These are phyloP conservation scores for Hyperoodon ampullatus DNA, from an alignment of 2,113 vertebrate species.

Conservation along the genomic window DNA sequence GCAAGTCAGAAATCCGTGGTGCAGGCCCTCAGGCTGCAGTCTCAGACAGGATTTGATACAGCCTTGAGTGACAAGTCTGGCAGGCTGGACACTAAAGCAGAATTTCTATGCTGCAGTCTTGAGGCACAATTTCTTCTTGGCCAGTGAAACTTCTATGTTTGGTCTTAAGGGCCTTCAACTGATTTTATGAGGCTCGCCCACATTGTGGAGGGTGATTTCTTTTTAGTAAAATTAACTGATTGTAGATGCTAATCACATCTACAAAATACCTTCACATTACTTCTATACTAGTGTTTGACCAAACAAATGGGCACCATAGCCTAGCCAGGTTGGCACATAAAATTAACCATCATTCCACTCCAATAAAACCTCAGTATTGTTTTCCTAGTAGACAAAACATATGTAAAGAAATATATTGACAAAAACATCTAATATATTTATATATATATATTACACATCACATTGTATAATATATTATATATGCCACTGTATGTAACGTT, in stretches of 20 bases:
- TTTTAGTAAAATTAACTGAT: background rate
- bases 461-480: background rate
- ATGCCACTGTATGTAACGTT: background rate
- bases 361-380: background rate
- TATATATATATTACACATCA: background rate
- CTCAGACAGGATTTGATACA: background rate
- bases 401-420: background rate
- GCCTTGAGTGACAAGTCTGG: background rate
- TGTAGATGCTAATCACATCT: background rate
- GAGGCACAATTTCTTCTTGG: background rate
- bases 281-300: background rate
- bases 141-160: background rate
- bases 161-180: background rate
- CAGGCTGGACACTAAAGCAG: background rate
- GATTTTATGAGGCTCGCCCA: background rate
- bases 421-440: background rate
- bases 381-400: background rate
- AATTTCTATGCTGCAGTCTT: background rate
- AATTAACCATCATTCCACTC: background rate
- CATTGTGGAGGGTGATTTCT: background rate
- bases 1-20: background rate
- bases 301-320: background rate
- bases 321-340: background rate
- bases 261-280: background rate
- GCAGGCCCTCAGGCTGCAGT: background rate